Evolutionary conservation across 2,113 vertebrate species (phyloP).

Genomic region (Triplophysa rosa): DNA sequence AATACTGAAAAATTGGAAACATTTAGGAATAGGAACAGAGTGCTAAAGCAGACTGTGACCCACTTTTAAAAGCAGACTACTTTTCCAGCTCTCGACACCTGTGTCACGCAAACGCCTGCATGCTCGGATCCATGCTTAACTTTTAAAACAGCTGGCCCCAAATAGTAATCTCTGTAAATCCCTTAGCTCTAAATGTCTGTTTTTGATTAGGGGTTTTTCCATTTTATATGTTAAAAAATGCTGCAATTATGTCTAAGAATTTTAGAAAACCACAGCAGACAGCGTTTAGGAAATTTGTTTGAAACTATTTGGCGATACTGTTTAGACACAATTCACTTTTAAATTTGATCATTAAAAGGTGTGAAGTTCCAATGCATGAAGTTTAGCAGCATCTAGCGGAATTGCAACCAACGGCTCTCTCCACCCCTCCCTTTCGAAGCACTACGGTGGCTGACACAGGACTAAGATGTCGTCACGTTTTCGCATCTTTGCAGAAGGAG

Average conservation of each 20-base stretch:
- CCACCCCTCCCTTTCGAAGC: too few relatives aligned
- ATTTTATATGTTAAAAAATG: neutral
- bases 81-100: constrained; percentile 63
- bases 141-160: constrained; percentile 46
- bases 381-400: too few relatives aligned
- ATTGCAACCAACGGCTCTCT: too few relatives aligned
- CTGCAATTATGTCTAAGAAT: neutral
- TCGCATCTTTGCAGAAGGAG: too few relatives aligned
- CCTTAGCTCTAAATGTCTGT: neutral
- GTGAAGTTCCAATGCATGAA: too few relatives aligned
- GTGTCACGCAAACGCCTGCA: constrained; percentile 56
- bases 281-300: too few relatives aligned
- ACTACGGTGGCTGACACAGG: too few relatives aligned
- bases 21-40: constrained; percentile 58
- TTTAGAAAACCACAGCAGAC: neutral
- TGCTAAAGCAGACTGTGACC: constrained; percentile 66
- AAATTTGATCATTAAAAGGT: too few relatives aligned
- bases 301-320: too few relatives aligned
- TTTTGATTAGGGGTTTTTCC: neutral
- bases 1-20: constrained; percentile 60
- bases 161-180: constrained; percentile 22
- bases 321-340: too few relatives aligned
- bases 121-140: constrained; percentile 50
- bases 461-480: too few relatives aligned
- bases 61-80: constrained; percentile 63